These are phyloP conservation scores for Ctenodactylus gundi DNA, from an alignment of 2,113 vertebrate species.

Conservation along the genomic window DNA sequence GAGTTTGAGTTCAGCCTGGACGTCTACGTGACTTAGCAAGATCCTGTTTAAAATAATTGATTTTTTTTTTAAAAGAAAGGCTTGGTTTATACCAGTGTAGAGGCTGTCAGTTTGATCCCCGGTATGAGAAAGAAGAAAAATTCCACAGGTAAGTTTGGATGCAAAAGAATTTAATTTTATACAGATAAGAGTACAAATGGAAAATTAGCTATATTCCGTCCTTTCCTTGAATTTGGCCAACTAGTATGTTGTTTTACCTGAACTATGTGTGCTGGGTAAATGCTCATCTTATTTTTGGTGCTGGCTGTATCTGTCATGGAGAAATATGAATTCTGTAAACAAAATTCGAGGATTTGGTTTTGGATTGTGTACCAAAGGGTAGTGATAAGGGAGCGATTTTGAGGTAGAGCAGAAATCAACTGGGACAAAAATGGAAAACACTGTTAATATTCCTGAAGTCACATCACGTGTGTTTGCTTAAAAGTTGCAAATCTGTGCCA, in stretches of 20 bases:
- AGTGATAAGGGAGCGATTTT: not conserved
- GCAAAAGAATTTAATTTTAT: slow-evolving; percentile 29
- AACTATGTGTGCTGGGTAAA: not conserved
- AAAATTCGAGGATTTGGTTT: slow-evolving; percentile 16
- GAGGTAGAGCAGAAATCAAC: not conserved
- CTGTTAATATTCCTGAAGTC: not conserved
- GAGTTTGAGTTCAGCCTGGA: not conserved
- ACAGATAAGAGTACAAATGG: not conserved
- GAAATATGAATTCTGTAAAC: not conserved
- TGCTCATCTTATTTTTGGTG: slow-evolving; percentile 2
- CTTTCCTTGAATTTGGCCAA: not conserved
- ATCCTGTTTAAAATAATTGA: not conserved
- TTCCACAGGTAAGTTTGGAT: slow-evolving; percentile 10
- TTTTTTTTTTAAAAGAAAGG: too few species aligned
- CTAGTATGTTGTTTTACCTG: not conserved
- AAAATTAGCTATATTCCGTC: not conserved
- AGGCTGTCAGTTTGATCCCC: not conserved
- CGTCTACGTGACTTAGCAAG: not conserved
- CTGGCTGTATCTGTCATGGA: not conserved
- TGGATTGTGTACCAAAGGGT: not conserved
- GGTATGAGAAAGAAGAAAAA: not conserved
- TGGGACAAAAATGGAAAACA: not conserved
- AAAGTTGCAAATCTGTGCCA: not conserved
- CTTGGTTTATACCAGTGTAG: not conserved
- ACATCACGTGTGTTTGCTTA: not conserved